Evolutionary conservation across 1,140 invertebrate genomes (phyloP), one percentile per base, ranked within the genome.

Genomic region (Oncopeltus fasciatus): DNA sequence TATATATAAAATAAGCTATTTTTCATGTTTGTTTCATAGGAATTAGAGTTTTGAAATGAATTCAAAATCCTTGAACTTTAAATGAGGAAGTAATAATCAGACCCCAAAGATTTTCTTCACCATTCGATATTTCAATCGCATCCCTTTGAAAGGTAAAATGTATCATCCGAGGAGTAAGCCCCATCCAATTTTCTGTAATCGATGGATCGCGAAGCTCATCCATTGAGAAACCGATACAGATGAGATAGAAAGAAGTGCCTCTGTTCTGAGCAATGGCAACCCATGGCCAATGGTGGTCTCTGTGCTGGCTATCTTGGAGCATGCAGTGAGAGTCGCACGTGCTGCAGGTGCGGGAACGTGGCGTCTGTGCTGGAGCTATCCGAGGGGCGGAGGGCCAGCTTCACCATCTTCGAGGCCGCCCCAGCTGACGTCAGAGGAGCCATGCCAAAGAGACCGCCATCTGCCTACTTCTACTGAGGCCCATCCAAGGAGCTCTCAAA

Each of bases 321-420:
- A 51, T 8, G 11, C 20, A n/a, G 49, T 51, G 5, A 26, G n/a
- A n/a, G n/a, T n/a, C n/a, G n/a, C n/a, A n/a, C n/a, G n/a, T 98
- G 95, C 74, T 98, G 98, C 75, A 87, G 95, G 74, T 99, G 96
- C 78, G 97, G 96, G 43, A 99, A 99, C 74, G 92, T 98, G 56
- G 96, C 96, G 20, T 95, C 96, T 8, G 98, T 99, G 73, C 77
- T 99, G 73, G 95, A 98, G 83, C 77, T 99, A 61, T 95, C 98
- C 70, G 93, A 98, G 75, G 88, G 94, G 73, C 79, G 97, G 51
- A 86, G 93, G 73, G 82, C 91, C 72, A 91, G 94, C 71, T 98
- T 98, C 71, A 95, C 92, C 65, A 96, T 98, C 79, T 99, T 99
- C 74, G 93, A 98, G 77, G 95, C 95, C 59, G 95, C 95, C 3